phyloP scores from a whole-genome alignment of 2,888 invertebrate genomes.

The Chloromyia formosa region DNA sequence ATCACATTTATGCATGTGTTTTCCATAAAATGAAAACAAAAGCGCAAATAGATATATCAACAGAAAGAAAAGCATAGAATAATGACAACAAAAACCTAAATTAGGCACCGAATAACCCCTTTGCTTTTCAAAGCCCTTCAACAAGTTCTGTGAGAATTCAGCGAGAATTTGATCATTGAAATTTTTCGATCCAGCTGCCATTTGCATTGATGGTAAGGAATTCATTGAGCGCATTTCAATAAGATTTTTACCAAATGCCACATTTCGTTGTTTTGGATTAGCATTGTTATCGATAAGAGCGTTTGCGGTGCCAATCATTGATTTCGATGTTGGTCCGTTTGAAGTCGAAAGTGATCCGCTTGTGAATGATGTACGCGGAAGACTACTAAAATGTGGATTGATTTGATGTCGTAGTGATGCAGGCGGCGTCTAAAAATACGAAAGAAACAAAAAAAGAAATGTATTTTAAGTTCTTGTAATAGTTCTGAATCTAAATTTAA shows the following conservation, averaged over 20 bases:
- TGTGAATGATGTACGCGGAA: constrained; percentile 75
- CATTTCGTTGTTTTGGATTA: constrained; percentile 68
- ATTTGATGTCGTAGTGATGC: constrained; percentile 77
- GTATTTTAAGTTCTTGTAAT: not conserved
- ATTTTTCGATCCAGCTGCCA: constrained; percentile 41
- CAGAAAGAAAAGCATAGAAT: constrained; percentile 40
- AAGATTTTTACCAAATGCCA: constrained; percentile 77
- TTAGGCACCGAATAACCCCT: constrained; percentile 90
- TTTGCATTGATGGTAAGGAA: constrained; percentile 43
- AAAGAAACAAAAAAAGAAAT: constrained; percentile 12
- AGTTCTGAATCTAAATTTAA: not conserved
- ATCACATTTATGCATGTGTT: not conserved
- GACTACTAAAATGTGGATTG: constrained; percentile 81
- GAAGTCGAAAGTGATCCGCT: constrained; percentile 60
- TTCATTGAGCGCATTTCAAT: constrained; percentile 46
- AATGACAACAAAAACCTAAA: constrained; percentile 72
- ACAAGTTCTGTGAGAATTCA: constrained; percentile 47
- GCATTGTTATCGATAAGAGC: constrained; percentile 54
- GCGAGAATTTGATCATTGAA: constrained; percentile 47
- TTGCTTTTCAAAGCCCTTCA: constrained; percentile 50
- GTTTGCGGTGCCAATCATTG: constrained; percentile 45
- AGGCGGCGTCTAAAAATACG: constrained; percentile 74
- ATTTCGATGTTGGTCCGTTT: constrained; percentile 50
- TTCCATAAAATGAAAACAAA: not conserved
- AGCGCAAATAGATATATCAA: not conserved